Percentiles rank a stretch among this genome's conserved stretches.
These are phyloP conservation scores for Harpagus bidentatus DNA, from an alignment of 2,113 vertebrate genomes.

Conservation along the genomic window DNA sequence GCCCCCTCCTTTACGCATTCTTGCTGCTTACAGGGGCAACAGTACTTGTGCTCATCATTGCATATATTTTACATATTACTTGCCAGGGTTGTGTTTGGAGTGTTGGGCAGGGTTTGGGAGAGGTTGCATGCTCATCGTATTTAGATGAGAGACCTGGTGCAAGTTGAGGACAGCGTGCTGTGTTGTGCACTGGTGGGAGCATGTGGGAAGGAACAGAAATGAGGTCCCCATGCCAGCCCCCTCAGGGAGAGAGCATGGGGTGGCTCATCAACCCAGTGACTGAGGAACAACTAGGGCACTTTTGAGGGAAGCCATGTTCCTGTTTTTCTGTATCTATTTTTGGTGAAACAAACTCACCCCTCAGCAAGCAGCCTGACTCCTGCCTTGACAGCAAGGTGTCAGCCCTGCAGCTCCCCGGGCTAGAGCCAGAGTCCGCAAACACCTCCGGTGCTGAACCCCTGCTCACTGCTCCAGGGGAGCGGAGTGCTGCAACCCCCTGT, in stretches of 20 bases:
- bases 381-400: neutral
- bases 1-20: neutral
- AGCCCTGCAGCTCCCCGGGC: neutral
- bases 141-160: neutral
- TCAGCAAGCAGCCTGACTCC: neutral
- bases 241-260: no score
- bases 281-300: neutral
- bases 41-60: neutral
- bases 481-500: neutral
- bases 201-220: neutral
- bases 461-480: neutral
- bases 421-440: neutral
- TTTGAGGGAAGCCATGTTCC: neutral
- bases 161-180: neutral
- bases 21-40: no score
- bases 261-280: fast-evolving
- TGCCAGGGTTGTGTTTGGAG: neutral
- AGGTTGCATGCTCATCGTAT: neutral
- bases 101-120: neutral
- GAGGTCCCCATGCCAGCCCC: neutral
- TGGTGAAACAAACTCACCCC: neutral
- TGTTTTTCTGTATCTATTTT: neutral
- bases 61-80: neutral
- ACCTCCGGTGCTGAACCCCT: fast-evolving
- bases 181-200: neutral